phyloP scores from a whole-genome alignment of 1,140 invertebrate species.

The Drosophila murphyi region DNA sequence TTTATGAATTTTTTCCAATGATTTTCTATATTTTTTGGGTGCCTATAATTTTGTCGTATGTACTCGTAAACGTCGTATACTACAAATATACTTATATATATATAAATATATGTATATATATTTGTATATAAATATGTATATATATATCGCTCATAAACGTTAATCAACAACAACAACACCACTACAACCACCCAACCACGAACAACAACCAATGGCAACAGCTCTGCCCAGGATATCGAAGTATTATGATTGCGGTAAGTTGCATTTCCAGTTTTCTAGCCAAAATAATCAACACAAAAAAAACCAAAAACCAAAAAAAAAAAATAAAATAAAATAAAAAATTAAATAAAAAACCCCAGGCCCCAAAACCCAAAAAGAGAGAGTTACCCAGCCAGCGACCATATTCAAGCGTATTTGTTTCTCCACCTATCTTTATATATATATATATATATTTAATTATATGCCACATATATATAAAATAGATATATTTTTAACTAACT shows the following conservation, averaged over 20 bases:
- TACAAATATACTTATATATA: slow-evolving; percentile 12
- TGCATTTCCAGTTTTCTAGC: slow-evolving; percentile 6
- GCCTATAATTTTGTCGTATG: slow-evolving; percentile 57
- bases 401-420: slow-evolving; percentile 10
- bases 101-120: slow-evolving; percentile 7
- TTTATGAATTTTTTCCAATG: slow-evolving; percentile 62
- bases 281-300: neutral
- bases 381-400: neutral
- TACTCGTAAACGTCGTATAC: slow-evolving; percentile 15
- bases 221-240: slow-evolving; percentile 88
- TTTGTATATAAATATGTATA: slow-evolving; percentile 9
- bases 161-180: slow-evolving; percentile 59
- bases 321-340: neutral
- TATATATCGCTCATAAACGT: slow-evolving; percentile 60
- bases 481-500: neutral
- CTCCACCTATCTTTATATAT: neutral
- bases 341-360: too few species aligned
- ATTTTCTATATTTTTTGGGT: slow-evolving; percentile 77
- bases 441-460: neutral
- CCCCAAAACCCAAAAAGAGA: slow-evolving; percentile 3
- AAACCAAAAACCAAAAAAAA: neutral
- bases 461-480: neutral
- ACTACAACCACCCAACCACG: slow-evolving; percentile 48
- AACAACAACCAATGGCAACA: slow-evolving; percentile 62
- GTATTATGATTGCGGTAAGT: slow-evolving; percentile 89